Evolutionary conservation across 1,140 invertebrate species (phyloP).

Genomic region (Centruroides vittatus): DNA sequence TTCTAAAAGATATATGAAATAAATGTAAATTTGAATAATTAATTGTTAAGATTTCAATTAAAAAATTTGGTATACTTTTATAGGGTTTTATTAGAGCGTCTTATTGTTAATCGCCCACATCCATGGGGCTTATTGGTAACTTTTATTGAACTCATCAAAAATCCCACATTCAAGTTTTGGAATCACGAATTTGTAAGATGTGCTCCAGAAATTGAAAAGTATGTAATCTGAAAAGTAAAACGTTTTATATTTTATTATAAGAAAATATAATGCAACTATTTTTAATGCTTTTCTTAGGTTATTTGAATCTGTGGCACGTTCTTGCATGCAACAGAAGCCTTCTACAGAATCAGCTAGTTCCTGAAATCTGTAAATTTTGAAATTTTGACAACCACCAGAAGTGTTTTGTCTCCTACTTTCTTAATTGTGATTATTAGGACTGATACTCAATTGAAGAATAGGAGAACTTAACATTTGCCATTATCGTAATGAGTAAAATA

Average conservation of each 20-base stretch:
- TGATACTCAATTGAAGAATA: too few relatives aligned
- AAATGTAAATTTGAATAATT: too few relatives aligned
- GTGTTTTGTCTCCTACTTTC: too few relatives aligned
- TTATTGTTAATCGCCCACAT: conserved; percentile 96
- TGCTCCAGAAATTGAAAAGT: conserved; percentile 98
- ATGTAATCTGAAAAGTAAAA: conserved; percentile 26
- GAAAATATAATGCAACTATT: background rate
- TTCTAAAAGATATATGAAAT: too few relatives aligned
- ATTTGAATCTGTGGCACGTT: conserved; percentile 85
- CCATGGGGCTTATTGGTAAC: conserved; percentile 98
- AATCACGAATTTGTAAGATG: conserved; percentile 97
- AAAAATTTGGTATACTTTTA: conserved; percentile 5
- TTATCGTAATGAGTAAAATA: too few relatives aligned
- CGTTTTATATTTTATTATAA: background rate
- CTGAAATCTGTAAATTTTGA: background rate
- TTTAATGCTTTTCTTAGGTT: conserved; percentile 39
- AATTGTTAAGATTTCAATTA: too few relatives aligned
- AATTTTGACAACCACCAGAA: too few relatives aligned
- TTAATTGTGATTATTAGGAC: too few relatives aligned
- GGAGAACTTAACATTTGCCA: background rate
- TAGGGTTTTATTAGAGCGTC: conserved; percentile 84
- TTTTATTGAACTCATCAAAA: conserved; percentile 98
- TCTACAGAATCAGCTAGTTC: conserved; percentile 5
- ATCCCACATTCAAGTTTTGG: conserved; percentile 99
- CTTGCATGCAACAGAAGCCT: conserved; percentile 71